Base-by-base conservation (phyloP, 1,140 invertebrate species). In the Conopomorpha cramerella region DNA sequence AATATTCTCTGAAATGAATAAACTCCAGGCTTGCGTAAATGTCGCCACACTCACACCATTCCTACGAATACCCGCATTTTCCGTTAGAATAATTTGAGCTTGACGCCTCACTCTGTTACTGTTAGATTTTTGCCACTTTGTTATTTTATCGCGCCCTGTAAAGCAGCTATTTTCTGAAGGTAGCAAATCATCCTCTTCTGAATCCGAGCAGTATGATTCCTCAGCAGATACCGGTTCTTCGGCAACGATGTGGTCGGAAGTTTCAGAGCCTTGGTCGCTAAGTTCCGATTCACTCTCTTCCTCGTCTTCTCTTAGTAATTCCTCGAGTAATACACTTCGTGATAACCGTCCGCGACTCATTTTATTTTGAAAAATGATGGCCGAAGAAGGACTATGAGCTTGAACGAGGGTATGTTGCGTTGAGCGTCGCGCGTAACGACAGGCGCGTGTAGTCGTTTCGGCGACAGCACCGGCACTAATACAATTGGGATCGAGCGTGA, bases 231-330 rank as follows among this genome's bases (percentile, higher is more conserved):
- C 41, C 43, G 17, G 23, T 47, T 38, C 47, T 32, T 50, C 39
- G 38, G 34, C 2, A 46, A 51, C 34, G 7, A 43, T 41, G 31
- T 45, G 34, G 40, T 54, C 43, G 32, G 47, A 54, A 47, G 39
- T 43, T 46, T 51, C 42, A 34, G 39, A 43, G 25, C 43, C 46
- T 48, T 48, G 37, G 41, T 45, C 45, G 30, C 41, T 49, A 8
- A 49, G 43, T 35, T 49, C 42, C 26, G 44, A 51, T 49, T 51
- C 48, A 51, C 43, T 51, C 10, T 51, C 43, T 49, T 49, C 42
- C 40, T 49, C 49, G 33, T 46, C 42, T 51, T 51, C 43, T 39
- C 12, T 39, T 41, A 14, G 43, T 53, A 46, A 43, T 43, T 49
- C 16, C 33, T 42, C 43, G 29, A 43, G 11, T 50, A 47, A 43